Percentiles rank a stretch among this genome's conserved stretches.
Evolutionary conservation across 2,797 vertebrate genomes (phyloP).

Genomic region (Pteropus rufus): DNA sequence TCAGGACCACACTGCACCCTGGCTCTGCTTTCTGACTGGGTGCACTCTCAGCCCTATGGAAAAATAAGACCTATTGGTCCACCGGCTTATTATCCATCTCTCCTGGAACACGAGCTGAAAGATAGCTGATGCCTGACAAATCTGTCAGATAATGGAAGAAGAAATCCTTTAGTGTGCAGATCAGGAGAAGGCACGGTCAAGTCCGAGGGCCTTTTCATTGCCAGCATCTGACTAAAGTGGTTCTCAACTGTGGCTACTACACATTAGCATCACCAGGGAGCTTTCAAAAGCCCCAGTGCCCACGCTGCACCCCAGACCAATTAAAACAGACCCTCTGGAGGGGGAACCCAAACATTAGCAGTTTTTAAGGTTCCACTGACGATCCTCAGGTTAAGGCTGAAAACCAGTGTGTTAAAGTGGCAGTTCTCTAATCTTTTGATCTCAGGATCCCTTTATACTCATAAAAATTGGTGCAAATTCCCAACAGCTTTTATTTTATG

Average conservation of each 20-base stretch:
- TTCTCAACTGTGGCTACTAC: neutral
- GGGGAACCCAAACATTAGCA: neutral
- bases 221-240: neutral
- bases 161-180: neutral
- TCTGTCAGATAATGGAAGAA: rapidly evolving
- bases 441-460: neutral
- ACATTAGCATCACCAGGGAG: rapidly evolving
- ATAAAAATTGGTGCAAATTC: neutral
- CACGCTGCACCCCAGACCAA: neutral
- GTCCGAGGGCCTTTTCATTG: neutral
- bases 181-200: too few species aligned
- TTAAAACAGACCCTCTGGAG: neutral
- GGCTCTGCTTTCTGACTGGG: neutral
- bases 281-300: neutral
- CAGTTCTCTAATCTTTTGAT: neutral
- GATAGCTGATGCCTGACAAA: neutral
- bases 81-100: neutral
- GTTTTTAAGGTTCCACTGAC: neutral
- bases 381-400: neutral
- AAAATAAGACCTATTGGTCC: neutral
- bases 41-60: too few species aligned
- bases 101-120: neutral
- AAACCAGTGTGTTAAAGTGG: neutral
- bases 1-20: neutral
- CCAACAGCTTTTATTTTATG: neutral